Base-by-base conservation (phyloP, 92 coral and sea anemone genomes). In the Phenganax marumi region DNA sequence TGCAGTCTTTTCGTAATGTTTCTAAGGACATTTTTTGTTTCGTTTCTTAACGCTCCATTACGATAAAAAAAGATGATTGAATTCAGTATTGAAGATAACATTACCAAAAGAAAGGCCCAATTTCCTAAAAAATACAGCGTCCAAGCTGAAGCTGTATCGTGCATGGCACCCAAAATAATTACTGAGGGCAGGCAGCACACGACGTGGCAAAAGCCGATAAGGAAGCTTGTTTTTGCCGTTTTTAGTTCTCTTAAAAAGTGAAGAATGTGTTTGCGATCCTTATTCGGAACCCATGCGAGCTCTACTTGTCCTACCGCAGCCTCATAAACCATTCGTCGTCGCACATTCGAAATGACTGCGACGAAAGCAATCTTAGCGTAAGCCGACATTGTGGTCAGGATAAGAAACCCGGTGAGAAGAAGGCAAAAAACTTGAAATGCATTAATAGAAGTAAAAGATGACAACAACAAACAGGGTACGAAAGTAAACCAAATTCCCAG, bases 61-160 rank as follows among this genome's bases (percentile, higher is more conserved):
- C 81, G 47, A 66, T 68, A 76, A 51, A 76, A 54, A 22, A 76
- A 56, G n/a, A 76, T 24, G 23, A 76, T 12, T 0, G 81, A 76
- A 52, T 76, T 76, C 19, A 57, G 50, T 24, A 39, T 57, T 9
- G 68, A 76, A 50, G 55, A 54, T 24, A 55, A 3, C 68, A 76
- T 60, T 12, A 55, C 16, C 3, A 76, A 76, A 5, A 21, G 26
- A 10, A 23, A 0, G 12, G 17, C 12, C 68, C 81, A 76, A 7
- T 7, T 13, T 8, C 17, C 11, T 1, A 49, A 23, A 3, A 25
- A 13, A 12, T 8, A 25, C 0, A 0, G 49, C 12, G 18, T 12
- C 3, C 0, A 23, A 6, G 0, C 0, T 53, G 12, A 6, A 0
- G 23, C 9, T 0, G 1, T 25, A 8, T 48, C 53, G 10, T 10